Evolutionary conservation across 2,888 invertebrate species (phyloP).

Genomic region (Proisotoma minuta): DNA sequence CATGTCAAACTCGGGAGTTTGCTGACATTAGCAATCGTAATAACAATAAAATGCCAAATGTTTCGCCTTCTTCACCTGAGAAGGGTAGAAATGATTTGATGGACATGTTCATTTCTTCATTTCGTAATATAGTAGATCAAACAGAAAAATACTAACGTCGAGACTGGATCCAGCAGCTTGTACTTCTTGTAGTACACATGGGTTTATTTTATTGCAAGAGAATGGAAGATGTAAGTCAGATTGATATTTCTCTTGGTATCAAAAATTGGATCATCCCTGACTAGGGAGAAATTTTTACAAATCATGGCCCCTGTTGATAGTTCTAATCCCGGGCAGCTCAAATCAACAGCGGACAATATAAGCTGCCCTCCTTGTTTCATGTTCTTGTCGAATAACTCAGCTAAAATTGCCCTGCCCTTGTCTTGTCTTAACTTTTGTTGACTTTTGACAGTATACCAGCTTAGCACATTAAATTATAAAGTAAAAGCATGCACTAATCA

Average conservation of each 20-base stretch:
- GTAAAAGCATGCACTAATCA: no score
- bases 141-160: constrained; percentile 1
- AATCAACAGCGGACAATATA: background rate
- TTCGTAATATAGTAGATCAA: constrained; percentile 2
- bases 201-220: no score
- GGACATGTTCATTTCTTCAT: constrained; percentile 6
- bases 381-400: constrained; percentile 16
- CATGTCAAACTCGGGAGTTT: background rate
- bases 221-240: constrained; percentile 3
- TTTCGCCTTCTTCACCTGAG: background rate
- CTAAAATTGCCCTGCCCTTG: constrained; percentile 13
- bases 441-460: no score
- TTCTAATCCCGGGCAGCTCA: background rate
- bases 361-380: constrained; percentile 7
- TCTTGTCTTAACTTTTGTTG: constrained; percentile 20
- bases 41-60: constrained; percentile 6
- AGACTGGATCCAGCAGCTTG: no score
- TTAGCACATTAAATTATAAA: no score
- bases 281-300: constrained; percentile 13
- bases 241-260: constrained; percentile 1
- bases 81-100: constrained; percentile 9
- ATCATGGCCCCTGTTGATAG: constrained; percentile 7
- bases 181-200: no score
- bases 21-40: constrained; percentile 7
- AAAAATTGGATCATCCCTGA: constrained; percentile 15